Base-by-base conservation (phyloP, 2,888 invertebrate genomes). In the Prosopocoilus inquinatus region DNA sequence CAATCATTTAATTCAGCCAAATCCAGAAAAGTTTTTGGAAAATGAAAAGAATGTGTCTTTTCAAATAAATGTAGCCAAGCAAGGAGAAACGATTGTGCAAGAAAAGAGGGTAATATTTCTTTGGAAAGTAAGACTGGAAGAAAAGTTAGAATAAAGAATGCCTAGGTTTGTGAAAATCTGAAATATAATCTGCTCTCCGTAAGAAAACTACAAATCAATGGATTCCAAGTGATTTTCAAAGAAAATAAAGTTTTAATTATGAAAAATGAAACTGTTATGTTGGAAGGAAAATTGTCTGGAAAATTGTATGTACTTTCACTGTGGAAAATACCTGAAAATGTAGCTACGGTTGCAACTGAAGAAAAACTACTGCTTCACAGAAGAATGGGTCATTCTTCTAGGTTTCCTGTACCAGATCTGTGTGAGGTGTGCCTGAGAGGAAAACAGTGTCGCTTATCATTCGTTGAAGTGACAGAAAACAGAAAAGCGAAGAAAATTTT, bases 401-500 rank as follows among this genome's bases (percentile, higher is more conserved):
- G 32, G 12, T 50, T 50, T 28, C 50, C 16, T 16, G 2, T 16
- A 2, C 16, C 16, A 16, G 16, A 3, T 20, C 13, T 55, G 9
- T 59, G 55, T 43, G 55, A 58, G 34, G 35, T 53, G n/a, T 62
- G 62, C 48, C 1, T 58, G 12, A 41, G 53, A 46, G 60, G 43
- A 28, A 62, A 60, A 39, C 58, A 62, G 34, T 47, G 53, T 3
- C 28, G 53, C 15, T 5, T 41, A 33, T 51, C 56, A 43, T 60
- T 56, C 45, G 12, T 11, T 20, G 12, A 33, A 34, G 8, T 55
- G n/a, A 9, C 54, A n/a, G 57, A 60, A 36, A 57, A 57, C 12
- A 46, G 49, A 36, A 61, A 61, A 52, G 49, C 62, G 13, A 60
- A 36, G 46, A 55, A 43, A 49, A 58, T 41, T 11, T 48, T 59